phyloP scores from a whole-genome alignment of 2,888 invertebrate genomes.

The Campoplex capitator region DNA sequence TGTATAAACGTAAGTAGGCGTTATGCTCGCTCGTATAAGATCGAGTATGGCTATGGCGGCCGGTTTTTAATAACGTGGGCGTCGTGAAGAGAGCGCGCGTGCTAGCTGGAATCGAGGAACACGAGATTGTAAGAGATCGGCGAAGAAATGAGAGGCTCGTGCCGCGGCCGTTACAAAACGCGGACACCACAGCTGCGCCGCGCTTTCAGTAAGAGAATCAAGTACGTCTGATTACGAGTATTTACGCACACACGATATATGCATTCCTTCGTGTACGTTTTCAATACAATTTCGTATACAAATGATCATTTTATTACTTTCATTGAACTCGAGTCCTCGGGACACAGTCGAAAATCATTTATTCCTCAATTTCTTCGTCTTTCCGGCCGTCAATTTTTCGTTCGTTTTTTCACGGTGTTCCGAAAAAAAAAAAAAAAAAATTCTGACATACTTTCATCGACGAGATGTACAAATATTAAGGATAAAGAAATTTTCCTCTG shows the following conservation, averaged over 20 bases:
- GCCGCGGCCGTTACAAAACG: conserved; percentile 54
- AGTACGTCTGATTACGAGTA: conserved; percentile 67
- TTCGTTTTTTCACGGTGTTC: not conserved
- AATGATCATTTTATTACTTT: not conserved
- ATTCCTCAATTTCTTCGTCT: not conserved
- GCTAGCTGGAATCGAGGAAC: conserved; percentile 26
- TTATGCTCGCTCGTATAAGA: conserved; percentile 41
- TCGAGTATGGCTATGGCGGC: conserved; percentile 41
- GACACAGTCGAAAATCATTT: not conserved
- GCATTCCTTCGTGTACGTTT: not conserved
- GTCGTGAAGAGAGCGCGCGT: conserved; percentile 51
- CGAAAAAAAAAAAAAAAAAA: not conserved
- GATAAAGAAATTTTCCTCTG: not conserved
- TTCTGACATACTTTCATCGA: not conserved
- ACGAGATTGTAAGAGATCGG: conserved; percentile 44
- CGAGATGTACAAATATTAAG: not conserved
- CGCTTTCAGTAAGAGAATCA: conserved; percentile 61
- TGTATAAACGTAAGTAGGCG: conserved; percentile 51
- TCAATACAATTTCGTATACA: not conserved
- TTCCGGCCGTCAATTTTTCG: not conserved
- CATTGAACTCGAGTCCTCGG: not conserved
- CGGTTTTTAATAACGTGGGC: conserved; percentile 57
- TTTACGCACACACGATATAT: conserved; percentile 18
- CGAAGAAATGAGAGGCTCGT: conserved; percentile 64
- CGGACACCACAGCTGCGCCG: conserved; percentile 63